A percentile compares a stretch with the other conserved stretches of the same genome.
Evolutionary conservation across 2,888 invertebrate genomes (phyloP).

Genomic region (Fragum fragum): DNA sequence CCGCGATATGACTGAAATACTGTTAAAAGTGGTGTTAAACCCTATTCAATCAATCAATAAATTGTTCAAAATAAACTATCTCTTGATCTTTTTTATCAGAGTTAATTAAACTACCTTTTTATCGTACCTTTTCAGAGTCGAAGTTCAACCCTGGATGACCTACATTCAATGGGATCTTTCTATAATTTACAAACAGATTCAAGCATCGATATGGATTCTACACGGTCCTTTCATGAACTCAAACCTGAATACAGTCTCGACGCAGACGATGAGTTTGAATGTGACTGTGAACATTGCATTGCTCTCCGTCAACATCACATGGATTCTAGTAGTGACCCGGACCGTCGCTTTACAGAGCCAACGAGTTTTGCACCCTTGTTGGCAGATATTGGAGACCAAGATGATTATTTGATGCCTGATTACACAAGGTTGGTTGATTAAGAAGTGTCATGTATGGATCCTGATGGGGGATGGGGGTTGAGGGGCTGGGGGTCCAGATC

Average conservation of each 20-base stretch:
- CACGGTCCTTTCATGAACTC: constrained; percentile 32
- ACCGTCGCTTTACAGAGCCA: background rate
- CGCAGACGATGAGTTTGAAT: constrained; percentile 80
- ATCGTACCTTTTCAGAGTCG: too few species aligned
- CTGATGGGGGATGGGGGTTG: too few species aligned
- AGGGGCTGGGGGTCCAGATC: too few species aligned
- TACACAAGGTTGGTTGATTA: background rate
- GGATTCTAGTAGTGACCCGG: constrained; percentile 23
- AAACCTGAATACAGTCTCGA: constrained; percentile 65
- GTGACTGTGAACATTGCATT: constrained; percentile 77
- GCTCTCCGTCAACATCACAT: constrained; percentile 41
- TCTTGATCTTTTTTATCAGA: too few species aligned
- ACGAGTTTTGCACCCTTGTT: background rate
- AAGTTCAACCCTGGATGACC: background rate
- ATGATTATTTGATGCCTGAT: background rate
- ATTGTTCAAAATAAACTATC: too few species aligned
- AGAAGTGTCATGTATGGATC: too few species aligned
- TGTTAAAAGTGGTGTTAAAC: too few species aligned
- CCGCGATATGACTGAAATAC: too few species aligned
- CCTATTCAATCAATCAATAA: too few species aligned
- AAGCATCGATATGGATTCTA: constrained; percentile 64
- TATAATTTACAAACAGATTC: constrained; percentile 36
- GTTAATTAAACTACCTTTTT: too few species aligned
- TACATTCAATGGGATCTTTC: constrained; percentile 37
- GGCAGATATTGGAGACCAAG: background rate